Conservation (phyloP, 2,113 vertebrate species). For the Ptyas mucosa region DNA sequence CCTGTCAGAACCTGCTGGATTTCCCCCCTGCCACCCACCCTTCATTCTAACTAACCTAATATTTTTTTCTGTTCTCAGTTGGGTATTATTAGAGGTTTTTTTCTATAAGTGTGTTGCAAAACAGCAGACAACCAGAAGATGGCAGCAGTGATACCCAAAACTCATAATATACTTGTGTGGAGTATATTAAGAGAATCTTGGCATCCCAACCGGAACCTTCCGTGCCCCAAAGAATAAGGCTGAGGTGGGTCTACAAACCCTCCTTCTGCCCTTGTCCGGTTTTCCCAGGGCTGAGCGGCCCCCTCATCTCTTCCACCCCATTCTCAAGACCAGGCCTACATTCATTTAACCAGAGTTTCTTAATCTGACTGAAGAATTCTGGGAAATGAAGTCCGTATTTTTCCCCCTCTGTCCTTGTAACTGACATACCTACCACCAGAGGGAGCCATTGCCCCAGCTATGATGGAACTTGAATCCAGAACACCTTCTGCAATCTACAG, state of each 20-base stretch:
- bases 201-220: too few relatives aligned
- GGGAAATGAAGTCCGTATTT: neutral
- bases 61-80: neutral
- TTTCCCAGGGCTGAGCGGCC: too few relatives aligned
- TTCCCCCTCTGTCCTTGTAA: neutral
- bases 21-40: too few relatives aligned
- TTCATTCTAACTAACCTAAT: neutral
- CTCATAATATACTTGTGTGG: too few relatives aligned
- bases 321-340: too few relatives aligned
- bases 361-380: neutral
- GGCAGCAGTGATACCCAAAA: neutral
- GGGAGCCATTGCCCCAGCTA: neutral
- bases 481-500: neutral
- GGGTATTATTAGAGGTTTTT: neutral
- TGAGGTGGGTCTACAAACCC: too few relatives aligned
- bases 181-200: too few relatives aligned
- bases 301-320: too few relatives aligned
- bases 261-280: too few relatives aligned
- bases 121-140: neutral
- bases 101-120: neutral
- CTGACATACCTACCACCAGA: neutral
- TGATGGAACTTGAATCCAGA: neutral
- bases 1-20: too few relatives aligned
- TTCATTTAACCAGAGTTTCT: too few relatives aligned
- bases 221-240: too few relatives aligned